Conservation (phyloP, 2,113 vertebrate genomes). For the Tragelaphus imberbis region DNA sequence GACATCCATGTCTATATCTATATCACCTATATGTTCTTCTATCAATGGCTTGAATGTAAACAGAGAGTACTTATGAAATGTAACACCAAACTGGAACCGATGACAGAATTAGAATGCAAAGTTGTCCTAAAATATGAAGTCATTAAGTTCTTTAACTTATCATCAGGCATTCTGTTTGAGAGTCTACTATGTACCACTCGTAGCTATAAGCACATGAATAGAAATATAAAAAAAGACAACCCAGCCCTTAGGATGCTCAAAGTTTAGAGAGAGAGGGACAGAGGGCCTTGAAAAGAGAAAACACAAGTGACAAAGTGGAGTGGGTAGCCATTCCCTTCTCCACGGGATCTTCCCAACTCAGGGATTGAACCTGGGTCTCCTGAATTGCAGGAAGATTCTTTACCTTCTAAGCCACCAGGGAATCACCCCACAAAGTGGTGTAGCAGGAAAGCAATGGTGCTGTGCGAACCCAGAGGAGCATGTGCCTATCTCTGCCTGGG, state of each 20-base stretch:
- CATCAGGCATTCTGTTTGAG: background rate
- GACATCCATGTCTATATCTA: background rate
- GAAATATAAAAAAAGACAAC: background rate
- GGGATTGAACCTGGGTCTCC: background rate
- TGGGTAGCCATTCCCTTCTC: background rate
- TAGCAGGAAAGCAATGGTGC: accelerated
- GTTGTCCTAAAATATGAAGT: background rate
- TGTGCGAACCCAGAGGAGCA: background rate
- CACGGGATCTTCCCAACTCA: background rate
- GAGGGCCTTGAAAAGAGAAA: background rate
- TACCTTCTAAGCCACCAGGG: background rate
- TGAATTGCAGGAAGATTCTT: background rate
- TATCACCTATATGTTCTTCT: background rate
- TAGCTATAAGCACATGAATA: background rate
- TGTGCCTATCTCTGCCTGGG: background rate
- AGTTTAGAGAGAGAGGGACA: background rate
- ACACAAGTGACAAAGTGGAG: background rate
- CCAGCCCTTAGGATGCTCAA: background rate
- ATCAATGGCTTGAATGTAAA: background rate
- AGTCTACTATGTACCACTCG: background rate
- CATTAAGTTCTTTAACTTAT: background rate
- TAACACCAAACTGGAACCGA: background rate
- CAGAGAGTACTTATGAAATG: background rate
- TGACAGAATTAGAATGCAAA: background rate
- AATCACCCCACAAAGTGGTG: background rate